These are phyloP conservation scores for Paramormyrops hopkinsi DNA, from an alignment of 2,797 vertebrate species.

Conservation along the genomic window DNA sequence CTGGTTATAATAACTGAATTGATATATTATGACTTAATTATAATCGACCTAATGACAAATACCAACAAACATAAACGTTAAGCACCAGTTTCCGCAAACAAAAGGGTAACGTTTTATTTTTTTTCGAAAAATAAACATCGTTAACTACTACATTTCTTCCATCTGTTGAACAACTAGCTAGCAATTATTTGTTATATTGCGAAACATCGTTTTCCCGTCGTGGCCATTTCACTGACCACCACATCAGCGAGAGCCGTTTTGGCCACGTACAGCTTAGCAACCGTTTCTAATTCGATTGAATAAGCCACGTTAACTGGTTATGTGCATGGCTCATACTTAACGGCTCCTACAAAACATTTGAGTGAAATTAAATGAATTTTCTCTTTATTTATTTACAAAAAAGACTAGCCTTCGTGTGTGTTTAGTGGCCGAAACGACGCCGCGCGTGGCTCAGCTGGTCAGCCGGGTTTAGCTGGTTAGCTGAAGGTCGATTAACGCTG, in stretches of 20 bases:
- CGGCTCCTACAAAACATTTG: not conserved
- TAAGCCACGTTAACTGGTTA: not conserved
- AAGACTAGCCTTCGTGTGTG: not conserved
- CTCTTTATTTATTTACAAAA: not conserved
- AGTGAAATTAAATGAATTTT: not conserved
- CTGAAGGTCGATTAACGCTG: not conserved
- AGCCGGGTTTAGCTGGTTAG: constrained; percentile 6
- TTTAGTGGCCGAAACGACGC: not conserved
- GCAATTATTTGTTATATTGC: not conserved
- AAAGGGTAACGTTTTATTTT: not conserved
- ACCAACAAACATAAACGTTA: not conserved
- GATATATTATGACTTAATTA: not conserved
- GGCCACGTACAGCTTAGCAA: not conserved
- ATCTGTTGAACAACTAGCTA: not conserved
- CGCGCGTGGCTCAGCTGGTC: not conserved
- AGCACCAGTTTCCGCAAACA: not conserved
- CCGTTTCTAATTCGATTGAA: not conserved
- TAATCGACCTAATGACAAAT: not conserved
- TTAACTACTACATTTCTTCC: not conserved
- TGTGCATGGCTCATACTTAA: not conserved
- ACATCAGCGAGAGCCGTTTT: not conserved
- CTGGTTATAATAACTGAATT: not conserved
- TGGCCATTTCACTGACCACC: not conserved
- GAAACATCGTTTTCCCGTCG: not conserved
- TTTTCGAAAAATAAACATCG: not conserved